These are phyloP conservation scores for Gila orcuttii DNA, from an alignment of 2,113 vertebrate species.

Conservation along the genomic window DNA sequence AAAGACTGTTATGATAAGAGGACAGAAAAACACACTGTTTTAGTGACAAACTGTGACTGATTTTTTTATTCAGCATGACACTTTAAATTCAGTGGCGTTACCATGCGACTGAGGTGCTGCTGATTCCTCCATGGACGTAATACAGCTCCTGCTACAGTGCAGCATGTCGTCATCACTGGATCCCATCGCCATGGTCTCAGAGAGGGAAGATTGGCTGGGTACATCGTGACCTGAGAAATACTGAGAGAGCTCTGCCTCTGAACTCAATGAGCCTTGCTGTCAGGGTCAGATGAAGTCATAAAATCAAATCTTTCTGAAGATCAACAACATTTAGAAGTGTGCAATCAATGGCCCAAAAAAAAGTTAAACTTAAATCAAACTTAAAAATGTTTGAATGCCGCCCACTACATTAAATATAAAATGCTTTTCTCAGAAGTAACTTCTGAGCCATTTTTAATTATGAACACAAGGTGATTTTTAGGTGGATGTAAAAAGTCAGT, in stretches of 20 bases:
- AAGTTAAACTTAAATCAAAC: background rate
- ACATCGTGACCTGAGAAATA: slow-evolving; percentile 80
- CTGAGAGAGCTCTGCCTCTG: slow-evolving; percentile 87
- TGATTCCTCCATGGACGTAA: slow-evolving; percentile 72
- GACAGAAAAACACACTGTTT: background rate
- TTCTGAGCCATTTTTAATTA: no score
- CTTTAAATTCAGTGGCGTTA: slow-evolving; percentile 33
- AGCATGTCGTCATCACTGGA: slow-evolving; percentile 79
- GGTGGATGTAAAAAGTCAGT: background rate
- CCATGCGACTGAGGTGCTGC: slow-evolving; percentile 63
- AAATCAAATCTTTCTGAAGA: background rate
- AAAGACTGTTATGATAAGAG: slow-evolving; percentile 52
- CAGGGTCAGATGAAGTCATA: slow-evolving; percentile 25
- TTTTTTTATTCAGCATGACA: background rate
- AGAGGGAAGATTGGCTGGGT: slow-evolving; percentile 72
- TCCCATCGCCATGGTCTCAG: slow-evolving; percentile 73
- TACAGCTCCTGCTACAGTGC: slow-evolving; percentile 75
- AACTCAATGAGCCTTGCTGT: slow-evolving; percentile 85
- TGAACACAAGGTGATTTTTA: background rate
- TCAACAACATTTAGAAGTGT: background rate
- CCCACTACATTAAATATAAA: background rate
- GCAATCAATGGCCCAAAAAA: background rate
- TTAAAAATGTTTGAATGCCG: background rate
- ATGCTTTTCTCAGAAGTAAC: no score
- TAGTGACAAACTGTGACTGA: background rate